Conservation (phyloP, 2,797 vertebrate genomes). For the Premnoplex brunnescens region DNA sequence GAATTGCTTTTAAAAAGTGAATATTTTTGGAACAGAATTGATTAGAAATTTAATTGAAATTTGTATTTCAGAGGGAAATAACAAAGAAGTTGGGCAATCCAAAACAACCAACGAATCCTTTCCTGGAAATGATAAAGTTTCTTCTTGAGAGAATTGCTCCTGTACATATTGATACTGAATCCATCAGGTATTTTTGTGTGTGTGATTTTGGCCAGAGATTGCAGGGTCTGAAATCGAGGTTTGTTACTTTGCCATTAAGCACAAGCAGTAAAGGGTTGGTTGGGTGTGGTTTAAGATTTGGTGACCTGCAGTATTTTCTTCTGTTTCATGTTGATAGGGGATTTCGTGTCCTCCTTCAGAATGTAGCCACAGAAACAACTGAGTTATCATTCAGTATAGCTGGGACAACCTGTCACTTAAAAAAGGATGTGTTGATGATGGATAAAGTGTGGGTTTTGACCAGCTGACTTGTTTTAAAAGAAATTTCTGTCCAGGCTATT, state of each 20-base stretch:
- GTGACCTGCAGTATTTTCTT: background rate
- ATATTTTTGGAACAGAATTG: background rate
- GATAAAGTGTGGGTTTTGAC: background rate
- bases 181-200: slow-evolving; percentile 83
- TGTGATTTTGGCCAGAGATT: background rate
- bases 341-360: background rate
- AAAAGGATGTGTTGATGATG: background rate
- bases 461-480: background rate
- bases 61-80: slow-evolving; percentile 88
- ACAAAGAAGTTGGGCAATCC: slow-evolving; percentile 97
- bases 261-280: background rate
- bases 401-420: background rate
- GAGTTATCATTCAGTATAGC: background rate
- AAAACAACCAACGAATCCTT: slow-evolving; percentile 97
- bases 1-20: slow-evolving; percentile 42
- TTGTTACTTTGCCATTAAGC: background rate
- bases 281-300: background rate
- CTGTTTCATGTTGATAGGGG: background rate
- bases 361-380: background rate
- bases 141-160: slow-evolving; percentile 96
- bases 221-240: background rate
- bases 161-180: slow-evolving; percentile 96
- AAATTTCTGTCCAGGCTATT: background rate
- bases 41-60: slow-evolving; percentile 21
- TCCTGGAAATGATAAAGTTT: slow-evolving; percentile 99